Evolutionary conservation across 2,113 vertebrate species (phyloP), one percentile per base, ranked within the genome.

Genomic region (Oxygymnocypris stewartii): DNA sequence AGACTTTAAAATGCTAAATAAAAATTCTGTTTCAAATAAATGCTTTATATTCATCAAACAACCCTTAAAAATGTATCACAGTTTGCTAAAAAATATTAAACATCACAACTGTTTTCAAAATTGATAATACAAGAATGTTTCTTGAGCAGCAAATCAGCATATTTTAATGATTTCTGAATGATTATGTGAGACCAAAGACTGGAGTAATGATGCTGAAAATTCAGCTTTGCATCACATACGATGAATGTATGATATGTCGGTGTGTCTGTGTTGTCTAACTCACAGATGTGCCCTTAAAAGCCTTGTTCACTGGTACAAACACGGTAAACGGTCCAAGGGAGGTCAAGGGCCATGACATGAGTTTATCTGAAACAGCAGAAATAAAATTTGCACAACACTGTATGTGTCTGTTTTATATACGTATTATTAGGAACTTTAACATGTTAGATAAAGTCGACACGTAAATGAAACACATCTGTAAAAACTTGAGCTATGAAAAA

Each of bases 301-400:
- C 97, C 76, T 92, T 95, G 91, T 97, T 96, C 92, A 93, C 95
- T 0, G 98, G 96, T 75, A 97, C 90, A 18, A 99, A 96, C 42
- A 98, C 20, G 0, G 98, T 99, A 92, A 99, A 99, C 0, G 97
- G 97, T 89, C 97, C 98, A 85, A 97, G 88, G 40, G 93, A 93
- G 84, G 92, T 94, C 74, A 99, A 90, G 0, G 93, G 94, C 97
- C 97, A 98, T 12, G 94, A 94, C 4, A 98, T 93, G 77, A 76
- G 87, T 37, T 94, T 93, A 85, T 91, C 97, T 99, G 88, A 82
- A 31, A 57, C 89, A 49, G 84, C 74, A 63, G 1, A 12, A 84
- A 37, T 59, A 86, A 37, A 63, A 37, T 35, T 31, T 4, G 42
- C 25, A 20, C 4, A 11, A 31, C 25, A 76, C 40, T 35, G 6